Base-by-base conservation (phyloP, 2,888 invertebrate genomes). In the Tholera decimalis region DNA sequence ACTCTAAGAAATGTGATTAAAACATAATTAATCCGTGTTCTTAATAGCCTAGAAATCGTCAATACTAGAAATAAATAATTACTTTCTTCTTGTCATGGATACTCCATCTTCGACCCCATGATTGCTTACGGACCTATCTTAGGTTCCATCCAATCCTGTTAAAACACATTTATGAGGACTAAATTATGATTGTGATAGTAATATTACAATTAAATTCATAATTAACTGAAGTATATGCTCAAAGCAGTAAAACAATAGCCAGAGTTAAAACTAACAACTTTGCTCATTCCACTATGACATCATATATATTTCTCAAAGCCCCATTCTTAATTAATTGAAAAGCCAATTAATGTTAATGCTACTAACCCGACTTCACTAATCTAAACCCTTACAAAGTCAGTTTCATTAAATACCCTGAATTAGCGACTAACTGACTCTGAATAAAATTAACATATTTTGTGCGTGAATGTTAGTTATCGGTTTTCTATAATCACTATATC, bases 361-460 rank as follows among this genome's bases (percentile, higher is more conserved):
- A 22, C 58, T 47, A 50, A 64, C 39, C 35, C 49, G 9, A 20
- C 18, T 35, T 53, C 26, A 15, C 49, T 26, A 30, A 67, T 67
- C 26, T 44, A 39, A 71, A 44, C 8, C 75, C 33, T 22, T 26
- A 18, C 44, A 59, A 43, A 55, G 44, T 50, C 28, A 30, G 41
- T 15, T 66, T 26, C 7, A 44, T 54, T 44, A 54, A 55, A 51
- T 22, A 39, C 49, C 33, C 35, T 46, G 15, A 30, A 59, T 46
- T 51, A 67, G 51, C 41, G 22, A 55, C 28, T 44, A 11, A 59
- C 59, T 59, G 30, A 41, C 68, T 55, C 44, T 30, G 68, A 51
- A 74, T 74, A 59, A 51, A 55, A 74, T 71, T 59, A 41, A 35
- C 71, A 71, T 67, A 69, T 39, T 46, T 65, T 26, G 39, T 47